Conservation (phyloP, 2,113 vertebrate species). For the Aegotheles bennettii region DNA sequence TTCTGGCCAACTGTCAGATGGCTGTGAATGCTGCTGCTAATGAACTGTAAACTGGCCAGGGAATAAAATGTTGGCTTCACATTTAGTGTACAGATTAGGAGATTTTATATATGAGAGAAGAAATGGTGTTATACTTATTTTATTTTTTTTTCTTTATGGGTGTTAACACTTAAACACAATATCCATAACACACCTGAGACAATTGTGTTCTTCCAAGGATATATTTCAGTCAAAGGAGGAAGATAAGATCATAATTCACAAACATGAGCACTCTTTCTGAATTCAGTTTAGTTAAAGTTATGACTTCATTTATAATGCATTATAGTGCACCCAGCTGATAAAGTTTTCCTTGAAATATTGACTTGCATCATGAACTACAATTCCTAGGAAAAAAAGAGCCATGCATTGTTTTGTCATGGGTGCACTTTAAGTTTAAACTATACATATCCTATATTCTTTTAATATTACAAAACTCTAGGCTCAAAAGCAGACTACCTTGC, state of each 20-base stretch:
- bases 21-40: constrained; percentile 29
- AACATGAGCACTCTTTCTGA: not conserved
- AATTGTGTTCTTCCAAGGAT: not conserved
- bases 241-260: not conserved
- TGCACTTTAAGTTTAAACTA: not conserved
- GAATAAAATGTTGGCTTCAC: constrained; percentile 44
- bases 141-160: not conserved
- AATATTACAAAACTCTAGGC: not conserved
- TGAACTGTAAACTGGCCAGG: constrained; percentile 47
- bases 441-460: not conserved
- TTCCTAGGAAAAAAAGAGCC: not conserved
- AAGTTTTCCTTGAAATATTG: not conserved
- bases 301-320: not conserved
- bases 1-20: constrained; percentile 51
- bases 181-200: not conserved
- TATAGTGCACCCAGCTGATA: not conserved
- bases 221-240: not conserved
- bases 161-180: not conserved
- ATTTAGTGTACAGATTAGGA: not conserved
- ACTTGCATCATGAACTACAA: not conserved
- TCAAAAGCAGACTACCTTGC: not conserved
- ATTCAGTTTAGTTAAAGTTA: not conserved
- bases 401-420: not conserved
- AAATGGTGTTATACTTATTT: not conserved
- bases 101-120: not conserved